Conservation (phyloP, 1,140 invertebrate species). For the Lasaia peninsularis region DNA sequence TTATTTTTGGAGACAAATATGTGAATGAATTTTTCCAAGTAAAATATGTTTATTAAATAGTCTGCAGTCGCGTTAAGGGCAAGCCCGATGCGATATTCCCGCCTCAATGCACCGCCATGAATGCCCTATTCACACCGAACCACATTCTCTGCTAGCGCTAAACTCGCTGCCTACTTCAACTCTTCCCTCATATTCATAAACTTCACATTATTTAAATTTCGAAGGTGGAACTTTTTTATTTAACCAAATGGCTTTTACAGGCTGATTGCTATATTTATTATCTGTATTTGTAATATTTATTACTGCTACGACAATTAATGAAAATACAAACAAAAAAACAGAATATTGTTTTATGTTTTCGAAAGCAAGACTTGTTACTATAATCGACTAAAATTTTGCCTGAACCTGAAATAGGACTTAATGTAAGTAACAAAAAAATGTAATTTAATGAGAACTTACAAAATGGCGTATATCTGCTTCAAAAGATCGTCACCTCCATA, state of each 20-base stretch:
- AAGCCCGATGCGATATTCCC: slow-evolving; percentile 13
- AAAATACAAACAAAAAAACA: no score
- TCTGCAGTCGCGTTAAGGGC: slow-evolving; percentile 12
- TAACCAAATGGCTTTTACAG: slow-evolving; percentile 2
- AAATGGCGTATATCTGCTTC: no score
- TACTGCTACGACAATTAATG: no score
- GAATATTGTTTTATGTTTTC: no score
- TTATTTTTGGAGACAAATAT: no score
- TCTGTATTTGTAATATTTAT: no score
- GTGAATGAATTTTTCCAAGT: not conserved
- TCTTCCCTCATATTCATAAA: slow-evolving; percentile 17
- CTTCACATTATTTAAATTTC: slow-evolving; percentile 16
- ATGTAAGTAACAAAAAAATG: no score
- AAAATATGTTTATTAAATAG: slow-evolving; percentile 24
- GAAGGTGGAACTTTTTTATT: slow-evolving; percentile 16
- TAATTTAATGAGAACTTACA: no score
- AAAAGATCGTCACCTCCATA: no score
- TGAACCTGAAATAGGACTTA: no score
- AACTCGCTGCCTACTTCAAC: slow-evolving; percentile 18
- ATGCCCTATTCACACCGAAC: slow-evolving; percentile 23
- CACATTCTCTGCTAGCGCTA: slow-evolving; percentile 17
- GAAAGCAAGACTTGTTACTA: no score
- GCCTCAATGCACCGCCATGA: slow-evolving; percentile 20
- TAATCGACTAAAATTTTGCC: no score
- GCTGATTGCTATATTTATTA: not conserved